Evolutionary conservation across 2,113 vertebrate species (phyloP).

Genomic region (Desmodus rotundus): DNA sequence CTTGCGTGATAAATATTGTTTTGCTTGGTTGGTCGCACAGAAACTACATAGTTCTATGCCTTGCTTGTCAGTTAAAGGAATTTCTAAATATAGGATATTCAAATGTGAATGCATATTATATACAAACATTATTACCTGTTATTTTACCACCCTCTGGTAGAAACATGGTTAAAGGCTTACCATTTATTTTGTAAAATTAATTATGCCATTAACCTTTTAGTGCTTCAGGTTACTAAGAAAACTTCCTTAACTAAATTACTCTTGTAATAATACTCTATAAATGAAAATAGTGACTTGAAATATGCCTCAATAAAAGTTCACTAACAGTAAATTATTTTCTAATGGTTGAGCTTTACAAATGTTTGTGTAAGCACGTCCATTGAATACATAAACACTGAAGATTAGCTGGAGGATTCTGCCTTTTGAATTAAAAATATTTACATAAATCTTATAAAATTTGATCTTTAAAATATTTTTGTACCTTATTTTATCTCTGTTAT

Average conservation of each 20-base stretch:
- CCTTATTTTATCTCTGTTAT: neutral
- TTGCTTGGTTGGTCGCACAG: neutral
- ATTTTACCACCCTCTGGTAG: constrained; percentile 77
- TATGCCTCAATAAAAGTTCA: constrained; percentile 41
- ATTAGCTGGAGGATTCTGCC: neutral
- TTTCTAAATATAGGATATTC: constrained; percentile 68
- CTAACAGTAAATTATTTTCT: constrained; percentile 68
- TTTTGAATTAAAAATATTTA: neutral
- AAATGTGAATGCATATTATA: constrained; percentile 69
- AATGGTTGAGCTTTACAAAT: neutral
- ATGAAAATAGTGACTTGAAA: constrained; percentile 72
- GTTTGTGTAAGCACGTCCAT: neutral
- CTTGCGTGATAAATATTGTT: neutral
- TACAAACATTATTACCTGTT: constrained; percentile 74
- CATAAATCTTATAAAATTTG: neutral
- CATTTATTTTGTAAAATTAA: constrained; percentile 80
- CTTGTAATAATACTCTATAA: constrained; percentile 69
- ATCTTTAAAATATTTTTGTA: neutral
- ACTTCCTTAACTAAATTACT: constrained; percentile 69
- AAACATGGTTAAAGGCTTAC: constrained; percentile 69
- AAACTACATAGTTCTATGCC: constrained; percentile 17
- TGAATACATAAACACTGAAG: neutral
- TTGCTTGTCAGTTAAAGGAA: constrained; percentile 44
- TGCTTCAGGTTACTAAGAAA: constrained; percentile 56
- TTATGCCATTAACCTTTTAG: constrained; percentile 81